phyloP scores from a whole-genome alignment of 2,113 vertebrate genomes.

The Lipophrys pholis region DNA sequence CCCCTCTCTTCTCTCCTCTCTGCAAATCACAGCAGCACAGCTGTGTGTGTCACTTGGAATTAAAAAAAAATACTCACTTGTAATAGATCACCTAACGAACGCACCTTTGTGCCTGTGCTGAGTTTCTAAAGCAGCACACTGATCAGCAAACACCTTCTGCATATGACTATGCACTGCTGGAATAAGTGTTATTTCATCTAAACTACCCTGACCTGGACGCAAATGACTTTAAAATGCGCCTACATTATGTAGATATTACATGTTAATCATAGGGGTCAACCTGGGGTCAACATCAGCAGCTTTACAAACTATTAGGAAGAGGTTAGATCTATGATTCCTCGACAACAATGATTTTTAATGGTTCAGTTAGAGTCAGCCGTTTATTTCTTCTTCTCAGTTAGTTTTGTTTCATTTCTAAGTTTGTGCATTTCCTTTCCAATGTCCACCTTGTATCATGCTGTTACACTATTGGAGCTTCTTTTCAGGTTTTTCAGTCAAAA shows the following conservation, averaged over 20 bases:
- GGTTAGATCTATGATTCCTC: too few species aligned
- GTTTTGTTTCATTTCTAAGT: too few species aligned
- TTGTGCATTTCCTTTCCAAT: too few species aligned
- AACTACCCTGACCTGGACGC: not conserved
- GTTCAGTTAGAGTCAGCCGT: too few species aligned
- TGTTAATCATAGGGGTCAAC: too few species aligned
- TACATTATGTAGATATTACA: not conserved
- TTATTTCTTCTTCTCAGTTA: too few species aligned
- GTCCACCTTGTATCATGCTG: too few species aligned
- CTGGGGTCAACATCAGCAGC: too few species aligned
- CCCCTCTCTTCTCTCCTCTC: constrained; percentile 30
- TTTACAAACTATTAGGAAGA: too few species aligned
- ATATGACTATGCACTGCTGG: not conserved
- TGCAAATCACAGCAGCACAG: constrained; percentile 72
- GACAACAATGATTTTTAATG: too few species aligned
- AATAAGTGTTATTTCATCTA: not conserved
- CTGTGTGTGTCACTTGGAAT: constrained; percentile 64
- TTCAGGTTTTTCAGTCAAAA: too few species aligned
- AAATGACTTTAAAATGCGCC: not conserved
- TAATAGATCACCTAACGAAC: not conserved
- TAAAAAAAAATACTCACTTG: constrained; percentile 11
- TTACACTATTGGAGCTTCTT: too few species aligned
- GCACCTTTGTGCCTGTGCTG: constrained; percentile 5
- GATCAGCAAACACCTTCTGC: not conserved
- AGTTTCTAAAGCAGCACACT: not conserved